Evolutionary conservation across 2,888 invertebrate species (phyloP).

Genomic region (Dynastes tityus): DNA sequence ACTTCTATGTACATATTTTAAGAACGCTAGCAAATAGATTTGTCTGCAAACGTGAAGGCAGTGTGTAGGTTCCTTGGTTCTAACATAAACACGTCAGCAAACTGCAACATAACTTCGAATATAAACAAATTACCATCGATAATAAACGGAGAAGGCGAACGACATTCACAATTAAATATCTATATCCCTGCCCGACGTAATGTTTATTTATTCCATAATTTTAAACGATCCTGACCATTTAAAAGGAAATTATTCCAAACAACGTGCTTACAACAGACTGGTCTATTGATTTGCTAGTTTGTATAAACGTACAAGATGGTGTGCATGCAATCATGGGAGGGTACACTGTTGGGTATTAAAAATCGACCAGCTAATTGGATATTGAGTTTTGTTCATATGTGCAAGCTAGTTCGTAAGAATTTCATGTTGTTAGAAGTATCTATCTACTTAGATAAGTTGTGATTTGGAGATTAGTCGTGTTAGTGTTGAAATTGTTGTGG

Average conservation of each 20-base stretch:
- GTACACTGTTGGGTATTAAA: too few relatives aligned
- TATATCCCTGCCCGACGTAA: not conserved
- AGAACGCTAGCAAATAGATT: not conserved
- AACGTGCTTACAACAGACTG: not conserved
- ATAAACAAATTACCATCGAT: constrained; percentile 38
- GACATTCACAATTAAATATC: constrained; percentile 13
- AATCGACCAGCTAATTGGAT: too few relatives aligned
- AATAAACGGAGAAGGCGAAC: constrained; percentile 37
- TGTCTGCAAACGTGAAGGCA: not conserved
- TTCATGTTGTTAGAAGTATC: too few relatives aligned
- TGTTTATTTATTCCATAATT: constrained; percentile 23
- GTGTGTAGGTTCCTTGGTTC: not conserved
- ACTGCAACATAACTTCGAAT: constrained; percentile 12
- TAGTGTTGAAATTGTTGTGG: too few relatives aligned
- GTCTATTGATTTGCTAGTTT: constrained; percentile 19
- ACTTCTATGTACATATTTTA: not conserved
- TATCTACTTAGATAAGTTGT: too few relatives aligned
- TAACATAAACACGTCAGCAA: constrained; percentile 18
- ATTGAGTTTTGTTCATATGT: too few relatives aligned
- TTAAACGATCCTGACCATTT: constrained; percentile 17
- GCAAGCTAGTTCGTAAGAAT: too few relatives aligned
- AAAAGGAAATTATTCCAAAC: constrained; percentile 12
- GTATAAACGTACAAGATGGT: not conserved
- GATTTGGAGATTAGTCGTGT: too few relatives aligned
- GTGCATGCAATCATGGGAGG: not conserved